Conservation (phyloP, 2,888 invertebrate genomes). For the Agonopterix subpropinquella region DNA sequence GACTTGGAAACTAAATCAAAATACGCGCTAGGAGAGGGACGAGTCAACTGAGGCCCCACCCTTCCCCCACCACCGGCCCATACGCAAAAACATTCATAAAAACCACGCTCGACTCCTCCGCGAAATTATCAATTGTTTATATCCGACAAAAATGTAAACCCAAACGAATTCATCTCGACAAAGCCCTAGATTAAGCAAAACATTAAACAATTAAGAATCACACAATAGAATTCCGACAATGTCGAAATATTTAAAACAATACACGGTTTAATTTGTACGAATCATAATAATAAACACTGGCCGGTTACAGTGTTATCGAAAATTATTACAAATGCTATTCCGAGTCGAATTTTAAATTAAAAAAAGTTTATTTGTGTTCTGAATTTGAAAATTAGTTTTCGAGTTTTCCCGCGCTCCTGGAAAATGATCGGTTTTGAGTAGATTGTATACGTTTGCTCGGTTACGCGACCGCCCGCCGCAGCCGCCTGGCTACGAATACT, state of each 20-base stretch:
- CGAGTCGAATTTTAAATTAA: not conserved
- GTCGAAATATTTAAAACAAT: slow-evolving; percentile 67
- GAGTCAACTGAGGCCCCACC: slow-evolving; percentile 68
- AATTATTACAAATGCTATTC: not conserved
- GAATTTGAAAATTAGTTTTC: slow-evolving; percentile 28
- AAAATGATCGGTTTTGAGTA: slow-evolving; percentile 29
- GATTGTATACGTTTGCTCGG: slow-evolving; percentile 29
- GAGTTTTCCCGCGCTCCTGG: slow-evolving; percentile 67
- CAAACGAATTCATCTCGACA: slow-evolving; percentile 44
- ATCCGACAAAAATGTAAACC: slow-evolving; percentile 59
- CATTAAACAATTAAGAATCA: slow-evolving; percentile 60
- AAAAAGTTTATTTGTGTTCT: slow-evolving; percentile 16
- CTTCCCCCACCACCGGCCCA: slow-evolving; percentile 60
- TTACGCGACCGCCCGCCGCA: slow-evolving; percentile 60
- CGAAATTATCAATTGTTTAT: slow-evolving; percentile 71
- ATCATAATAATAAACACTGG: slow-evolving; percentile 62
- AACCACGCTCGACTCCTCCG: slow-evolving; percentile 61
- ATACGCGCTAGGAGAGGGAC: slow-evolving; percentile 73
- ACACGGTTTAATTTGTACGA: slow-evolving; percentile 55
- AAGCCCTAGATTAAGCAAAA: slow-evolving; percentile 51
- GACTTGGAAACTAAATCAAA: slow-evolving; percentile 75
- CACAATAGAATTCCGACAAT: slow-evolving; percentile 64
- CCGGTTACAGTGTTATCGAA: slow-evolving; percentile 45
- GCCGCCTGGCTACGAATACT: slow-evolving; percentile 65
- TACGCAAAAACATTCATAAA: slow-evolving; percentile 74